Conservation (phyloP, 2,888 invertebrate species). For the Seira ritae region DNA sequence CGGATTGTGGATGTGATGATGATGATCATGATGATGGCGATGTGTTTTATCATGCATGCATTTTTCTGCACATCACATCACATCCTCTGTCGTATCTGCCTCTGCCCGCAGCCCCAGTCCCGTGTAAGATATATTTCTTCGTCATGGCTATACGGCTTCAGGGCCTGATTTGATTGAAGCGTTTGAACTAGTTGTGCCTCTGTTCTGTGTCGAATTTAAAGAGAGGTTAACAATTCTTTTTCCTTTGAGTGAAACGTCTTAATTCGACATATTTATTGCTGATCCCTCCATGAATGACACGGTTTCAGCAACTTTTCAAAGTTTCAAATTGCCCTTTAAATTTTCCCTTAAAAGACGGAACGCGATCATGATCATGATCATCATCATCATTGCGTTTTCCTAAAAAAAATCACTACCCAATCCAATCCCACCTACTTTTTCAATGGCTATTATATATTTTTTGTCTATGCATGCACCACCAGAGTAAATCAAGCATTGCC, state of each 20-base stretch:
- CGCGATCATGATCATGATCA: neutral
- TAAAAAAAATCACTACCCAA: conserved; percentile 4
- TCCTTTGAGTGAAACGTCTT: conserved; percentile 55
- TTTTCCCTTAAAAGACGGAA: conserved; percentile 9
- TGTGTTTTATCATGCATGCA: conserved; percentile 64
- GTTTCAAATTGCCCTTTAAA: conserved; percentile 34
- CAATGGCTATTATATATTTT: conserved; percentile 1
- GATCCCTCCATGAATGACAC: conserved; percentile 64
- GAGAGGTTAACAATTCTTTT: conserved; percentile 50
- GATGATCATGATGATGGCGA: conserved; percentile 12
- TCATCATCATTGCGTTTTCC: neutral
- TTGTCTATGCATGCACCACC: conserved; percentile 23
- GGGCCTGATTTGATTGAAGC: conserved; percentile 57
- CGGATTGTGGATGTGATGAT: too few relatives aligned
- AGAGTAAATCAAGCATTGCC: conserved; percentile 14
- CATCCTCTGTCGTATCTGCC: conserved; percentile 47
- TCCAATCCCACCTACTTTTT: conserved; percentile 37
- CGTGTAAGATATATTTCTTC: too few relatives aligned
- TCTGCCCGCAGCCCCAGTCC: too few relatives aligned
- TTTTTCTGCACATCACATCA: too few relatives aligned
- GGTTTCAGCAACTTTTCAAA: conserved; percentile 57
- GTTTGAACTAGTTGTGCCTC: conserved; percentile 64
- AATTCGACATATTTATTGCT: conserved; percentile 64
- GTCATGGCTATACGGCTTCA: conserved; percentile 62
- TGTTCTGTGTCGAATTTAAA: conserved; percentile 62